Evolutionary conservation across 2,888 invertebrate genomes (phyloP).

Genomic region (Leptogaster cylindrica): DNA sequence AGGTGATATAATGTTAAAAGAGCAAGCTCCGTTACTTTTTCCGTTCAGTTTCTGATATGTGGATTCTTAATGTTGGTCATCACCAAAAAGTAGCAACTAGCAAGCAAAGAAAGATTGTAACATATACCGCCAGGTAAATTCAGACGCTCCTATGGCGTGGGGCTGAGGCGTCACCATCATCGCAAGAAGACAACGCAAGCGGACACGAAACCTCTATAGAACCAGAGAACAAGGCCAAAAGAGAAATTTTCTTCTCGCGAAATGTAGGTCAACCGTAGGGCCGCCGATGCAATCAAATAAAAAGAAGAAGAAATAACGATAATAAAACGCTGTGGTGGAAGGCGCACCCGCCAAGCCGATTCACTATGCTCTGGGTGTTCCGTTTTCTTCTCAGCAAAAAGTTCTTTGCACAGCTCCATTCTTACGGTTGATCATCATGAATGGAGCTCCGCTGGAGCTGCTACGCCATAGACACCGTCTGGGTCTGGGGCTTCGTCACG

Average conservation of each 20-base stretch:
- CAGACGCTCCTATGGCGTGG: not conserved
- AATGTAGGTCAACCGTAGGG: slow-evolving; percentile 40
- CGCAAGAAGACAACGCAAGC: slow-evolving; percentile 3
- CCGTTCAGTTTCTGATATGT: slow-evolving; percentile 12
- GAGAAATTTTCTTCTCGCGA: slow-evolving; percentile 39
- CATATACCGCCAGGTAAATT: slow-evolving; percentile 12
- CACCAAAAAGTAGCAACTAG: slow-evolving; percentile 18
- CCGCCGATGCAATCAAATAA: not conserved
- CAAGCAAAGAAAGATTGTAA: slow-evolving; percentile 15
- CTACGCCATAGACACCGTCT: not conserved
- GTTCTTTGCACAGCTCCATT: slow-evolving; percentile 22
- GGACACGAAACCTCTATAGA: slow-evolving; percentile 16
- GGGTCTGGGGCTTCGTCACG: not conserved
- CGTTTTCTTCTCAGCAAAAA: slow-evolving; percentile 23
- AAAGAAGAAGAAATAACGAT: too few species aligned
- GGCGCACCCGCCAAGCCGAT: not conserved
- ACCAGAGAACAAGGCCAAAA: slow-evolving; percentile 43
- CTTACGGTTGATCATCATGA: slow-evolving; percentile 6
- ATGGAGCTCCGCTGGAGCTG: slow-evolving; percentile 12
- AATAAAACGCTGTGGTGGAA: too few species aligned
- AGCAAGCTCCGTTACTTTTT: slow-evolving; percentile 38
- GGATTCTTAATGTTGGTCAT: slow-evolving; percentile 37
- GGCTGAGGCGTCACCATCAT: not conserved
- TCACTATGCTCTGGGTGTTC: slow-evolving; percentile 15
- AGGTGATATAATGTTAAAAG: slow-evolving; percentile 33